Conservation (phyloP, 2,888 invertebrate species). For the Zaprionus obscuricornis region DNA sequence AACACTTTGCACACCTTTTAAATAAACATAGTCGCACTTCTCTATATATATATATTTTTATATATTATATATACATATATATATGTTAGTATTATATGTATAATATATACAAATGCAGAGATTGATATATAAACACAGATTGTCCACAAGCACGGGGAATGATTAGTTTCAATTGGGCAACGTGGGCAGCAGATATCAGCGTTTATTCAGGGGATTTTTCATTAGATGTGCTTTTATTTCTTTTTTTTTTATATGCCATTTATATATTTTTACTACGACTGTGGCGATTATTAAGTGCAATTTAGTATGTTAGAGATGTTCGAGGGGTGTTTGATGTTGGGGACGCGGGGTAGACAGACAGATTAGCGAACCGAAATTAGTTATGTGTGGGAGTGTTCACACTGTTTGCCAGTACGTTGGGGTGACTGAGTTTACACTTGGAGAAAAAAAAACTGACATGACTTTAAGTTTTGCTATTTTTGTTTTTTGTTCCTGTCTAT, state of each 20-base stretch:
- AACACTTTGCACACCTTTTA: too few species aligned
- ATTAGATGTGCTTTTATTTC: slow-evolving; percentile 48
- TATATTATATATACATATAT: neutral
- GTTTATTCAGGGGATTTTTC: slow-evolving; percentile 41
- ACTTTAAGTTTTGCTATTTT: too few species aligned
- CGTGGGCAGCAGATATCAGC: slow-evolving; percentile 26
- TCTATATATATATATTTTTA: neutral
- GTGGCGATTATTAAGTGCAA: slow-evolving; percentile 65
- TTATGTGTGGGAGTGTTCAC: neutral
- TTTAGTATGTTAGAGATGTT: slow-evolving; percentile 42
- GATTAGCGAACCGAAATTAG: neutral
- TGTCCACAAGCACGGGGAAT: slow-evolving; percentile 33
- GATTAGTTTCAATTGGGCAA: slow-evolving; percentile 68
- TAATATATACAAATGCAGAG: neutral
- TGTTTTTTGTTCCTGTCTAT: too few species aligned
- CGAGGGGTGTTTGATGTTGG: neutral
- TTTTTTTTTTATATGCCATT: slow-evolving; percentile 8
- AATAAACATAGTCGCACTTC: too few species aligned
- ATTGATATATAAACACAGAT: neutral
- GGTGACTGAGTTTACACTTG: too few species aligned
- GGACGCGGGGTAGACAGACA: neutral
- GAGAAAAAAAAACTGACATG: too few species aligned
- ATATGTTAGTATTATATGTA: neutral
- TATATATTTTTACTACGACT: slow-evolving; percentile 9
- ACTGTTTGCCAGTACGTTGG: too few species aligned